Conservation (phyloP, 2,797 vertebrate species). For the Crax fasciolata region DNA sequence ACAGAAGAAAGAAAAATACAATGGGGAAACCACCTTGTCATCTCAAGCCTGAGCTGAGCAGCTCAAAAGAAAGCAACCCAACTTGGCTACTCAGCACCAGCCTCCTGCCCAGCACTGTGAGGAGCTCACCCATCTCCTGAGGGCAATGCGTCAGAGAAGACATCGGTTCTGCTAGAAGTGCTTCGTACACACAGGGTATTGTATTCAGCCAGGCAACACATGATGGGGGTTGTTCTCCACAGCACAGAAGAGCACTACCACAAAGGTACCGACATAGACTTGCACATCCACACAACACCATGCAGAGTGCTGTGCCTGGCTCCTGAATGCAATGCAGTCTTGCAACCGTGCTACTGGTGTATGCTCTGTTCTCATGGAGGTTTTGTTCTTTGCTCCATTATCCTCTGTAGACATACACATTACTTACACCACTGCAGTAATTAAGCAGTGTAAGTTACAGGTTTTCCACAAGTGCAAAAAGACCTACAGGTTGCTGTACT, state of each 20-base stretch:
- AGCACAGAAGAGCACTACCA: neutral
- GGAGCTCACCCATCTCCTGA: neutral
- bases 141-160: neutral
- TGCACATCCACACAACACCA: rapidly evolving
- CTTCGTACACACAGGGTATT: neutral
- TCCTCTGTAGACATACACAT: rapidly evolving
- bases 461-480: neutral
- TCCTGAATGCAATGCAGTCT: neutral
- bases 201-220: neutral
- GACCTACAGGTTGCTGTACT: neutral
- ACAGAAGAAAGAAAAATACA: neutral
- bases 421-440: neutral
- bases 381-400: neutral
- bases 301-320: neutral
- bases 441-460: neutral
- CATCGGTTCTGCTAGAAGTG: neutral
- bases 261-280: neutral
- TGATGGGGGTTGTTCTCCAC: neutral
- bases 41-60: neutral
- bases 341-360: rapidly evolving
- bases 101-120: neutral
- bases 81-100: neutral
- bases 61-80: neutral
- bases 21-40: neutral
- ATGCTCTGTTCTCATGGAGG: neutral